Evolutionary conservation across 2,797 vertebrate species (phyloP), one percentile per base, ranked within the genome.

Genomic region (Yasuhikotakia modesta): DNA sequence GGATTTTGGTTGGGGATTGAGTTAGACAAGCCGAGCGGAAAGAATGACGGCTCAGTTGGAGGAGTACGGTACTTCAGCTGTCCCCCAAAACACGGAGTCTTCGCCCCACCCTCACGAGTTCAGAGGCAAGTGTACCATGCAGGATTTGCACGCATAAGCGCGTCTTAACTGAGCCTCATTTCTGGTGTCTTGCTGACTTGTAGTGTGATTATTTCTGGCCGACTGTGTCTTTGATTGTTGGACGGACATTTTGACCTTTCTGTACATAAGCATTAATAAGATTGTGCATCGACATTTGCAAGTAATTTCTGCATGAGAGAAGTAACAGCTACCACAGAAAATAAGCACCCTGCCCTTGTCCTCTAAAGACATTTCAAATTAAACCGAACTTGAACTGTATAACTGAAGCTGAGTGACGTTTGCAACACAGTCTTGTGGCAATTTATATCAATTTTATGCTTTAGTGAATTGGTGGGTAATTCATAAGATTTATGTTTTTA

Each of bases 1-100:
- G 98, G 98, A 0, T 88, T 95, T 82, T 99, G 98, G 98, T 93
- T 96, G 72, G 97, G 98, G 57, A 94, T 99, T 39, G 96, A 97
- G 83, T 87, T 99, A 87, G 97, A 99, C 88, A 98, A 96, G 77
- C 95, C 96, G 17, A 96, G 95, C 0, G 97, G 97, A 74, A 99
- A 99, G 91, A 99, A 99, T 0, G 94, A 99, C 1, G 97, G 98
- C 3, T 97, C 95, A 0, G 96, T 99, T 65, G 95, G 94, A 81
- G 97, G 95, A 0, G 90, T 97, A 75, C 94, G 93, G 81, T 99
- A 98, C 88, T 99, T 99, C 87, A 95, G 87, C 72, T 99, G 98
- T 76, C 94, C 92, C 39, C 93, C 94, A 16, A 96, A 96, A 91
- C 93, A 98, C 0, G 97, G 97, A 1, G 93, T 99, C 75, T 99